Evolutionary conservation across 2,888 invertebrate genomes (phyloP), one percentile per base, ranked within the genome.

Genomic region (Villa cingulata): DNA sequence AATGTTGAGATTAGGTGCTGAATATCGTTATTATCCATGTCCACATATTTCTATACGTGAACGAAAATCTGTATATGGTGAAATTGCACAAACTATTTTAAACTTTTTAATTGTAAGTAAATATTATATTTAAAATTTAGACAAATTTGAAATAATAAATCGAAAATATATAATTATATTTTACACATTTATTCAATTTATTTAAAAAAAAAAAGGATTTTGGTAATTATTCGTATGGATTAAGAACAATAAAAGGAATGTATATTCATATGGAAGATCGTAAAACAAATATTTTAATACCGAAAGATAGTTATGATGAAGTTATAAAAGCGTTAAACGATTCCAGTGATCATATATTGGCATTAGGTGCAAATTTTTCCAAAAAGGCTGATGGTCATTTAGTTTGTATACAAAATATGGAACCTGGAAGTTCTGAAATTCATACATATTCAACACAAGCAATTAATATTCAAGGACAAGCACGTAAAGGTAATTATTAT

Each of bases 31-130:
- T 62, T 90, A 90, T 67, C 89, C 89, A 1, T 84, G 85, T 60
- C 86, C 88, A 2, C 71, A 89, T 52, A 79, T 89, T 43, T 86
- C 86, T 17, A 78, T 83, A 17, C 73, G 86, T 20, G 76, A 80
- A 59, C 72, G 89, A 15, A 82, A 83, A 55, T 81, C 88, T 1
- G 82, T 88, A 6, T 90, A 83, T 63, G 83, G 78, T 29, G 88
- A 89, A 70, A 83, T 89, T 49, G 87, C 88, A 1, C 87, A 88
- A 62, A 89, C 89, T 12, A 86, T 90, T 51, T 86, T 90, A 67
- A 88, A 86, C 70, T 75, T 90, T 46, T 68, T 89, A 54, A 87
- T 86, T 12, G 75, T 75, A 62, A 68, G 70, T 67, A 34, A 40
- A 15, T 34, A 34, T 15, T 10, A 29, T 10, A 29, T 29, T 10